Conservation (phyloP, 2,888 invertebrate genomes). For the Luffia ferchaultella region DNA sequence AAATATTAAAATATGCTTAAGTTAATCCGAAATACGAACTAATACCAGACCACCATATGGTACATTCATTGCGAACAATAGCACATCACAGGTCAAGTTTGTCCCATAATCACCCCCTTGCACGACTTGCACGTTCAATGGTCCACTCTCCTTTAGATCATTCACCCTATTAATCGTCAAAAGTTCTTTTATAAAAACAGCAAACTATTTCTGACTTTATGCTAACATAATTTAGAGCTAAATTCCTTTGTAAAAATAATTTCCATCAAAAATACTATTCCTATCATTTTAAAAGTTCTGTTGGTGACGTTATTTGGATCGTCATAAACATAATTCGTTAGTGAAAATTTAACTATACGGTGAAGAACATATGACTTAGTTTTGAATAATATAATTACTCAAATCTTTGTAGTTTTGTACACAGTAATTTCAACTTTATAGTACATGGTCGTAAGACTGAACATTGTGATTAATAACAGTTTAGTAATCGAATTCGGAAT, state of each 20-base stretch:
- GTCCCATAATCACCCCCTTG: slow-evolving; percentile 48
- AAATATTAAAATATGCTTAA: slow-evolving; percentile 50
- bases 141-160: slow-evolving; percentile 38
- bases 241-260: slow-evolving; percentile 16
- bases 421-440: no score
- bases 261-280: background rate
- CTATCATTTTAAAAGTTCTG: background rate
- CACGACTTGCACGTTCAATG: slow-evolving; percentile 38
- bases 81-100: slow-evolving; percentile 15
- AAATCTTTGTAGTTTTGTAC: no score
- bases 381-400: no score
- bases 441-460: no score
- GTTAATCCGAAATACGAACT: slow-evolving; percentile 34
- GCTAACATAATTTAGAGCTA: background rate
- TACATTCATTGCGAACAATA: slow-evolving; percentile 40
- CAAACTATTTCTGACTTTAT: slow-evolving; percentile 19
- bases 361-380: no score
- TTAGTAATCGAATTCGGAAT: slow-evolving; percentile 16
- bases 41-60: slow-evolving; percentile 53
- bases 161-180: slow-evolving; percentile 55
- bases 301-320: background rate
- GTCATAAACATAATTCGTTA: no score
- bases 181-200: slow-evolving; percentile 25
- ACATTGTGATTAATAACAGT: no score
- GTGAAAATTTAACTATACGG: no score